Percentiles rank a stretch among this genome's conserved stretches.
phyloP scores from a whole-genome alignment of 1,140 invertebrate genomes.

The Prorops nasuta region DNA sequence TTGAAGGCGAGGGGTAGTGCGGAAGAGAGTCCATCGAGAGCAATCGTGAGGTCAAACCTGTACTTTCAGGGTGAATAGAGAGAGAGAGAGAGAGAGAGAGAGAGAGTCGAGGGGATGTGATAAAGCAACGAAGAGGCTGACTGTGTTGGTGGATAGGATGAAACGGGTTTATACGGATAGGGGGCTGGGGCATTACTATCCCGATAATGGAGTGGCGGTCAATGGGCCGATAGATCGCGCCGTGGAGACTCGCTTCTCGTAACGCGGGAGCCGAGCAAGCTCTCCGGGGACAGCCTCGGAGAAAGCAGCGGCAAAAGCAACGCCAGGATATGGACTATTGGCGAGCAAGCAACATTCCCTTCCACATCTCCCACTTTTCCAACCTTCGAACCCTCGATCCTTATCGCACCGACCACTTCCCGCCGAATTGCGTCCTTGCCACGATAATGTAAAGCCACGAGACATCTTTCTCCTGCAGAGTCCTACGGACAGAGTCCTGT shows the following conservation, averaged over 20 bases:
- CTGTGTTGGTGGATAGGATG: neutral
- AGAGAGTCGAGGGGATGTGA: neutral
- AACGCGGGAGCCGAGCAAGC: constrained; percentile 30
- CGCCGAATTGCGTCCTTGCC: constrained; percentile 7
- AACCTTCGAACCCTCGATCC: no score
- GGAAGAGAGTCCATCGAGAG: no score
- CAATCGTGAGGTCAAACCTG: no score
- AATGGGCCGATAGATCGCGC: constrained; percentile 46
- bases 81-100: neutral
- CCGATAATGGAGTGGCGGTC: constrained; percentile 49
- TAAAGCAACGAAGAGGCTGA: neutral
- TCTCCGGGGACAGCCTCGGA: constrained; percentile 27
- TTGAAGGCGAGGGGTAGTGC: no score
- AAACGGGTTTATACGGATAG: constrained; percentile 24
- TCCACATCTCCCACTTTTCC: no score
- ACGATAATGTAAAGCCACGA: constrained; percentile 12
- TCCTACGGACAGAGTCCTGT: neutral
- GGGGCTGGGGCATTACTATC: constrained; percentile 38
- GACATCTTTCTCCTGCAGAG: neutral
- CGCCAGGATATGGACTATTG: no score
- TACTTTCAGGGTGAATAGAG: no score
- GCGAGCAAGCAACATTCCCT: no score
- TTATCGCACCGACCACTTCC: constrained; percentile 18
- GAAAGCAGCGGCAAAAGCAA: no score
- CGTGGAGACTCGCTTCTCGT: constrained; percentile 24